Conservation (phyloP, 1,140 invertebrate species). For the Diorhabda carinulata region DNA sequence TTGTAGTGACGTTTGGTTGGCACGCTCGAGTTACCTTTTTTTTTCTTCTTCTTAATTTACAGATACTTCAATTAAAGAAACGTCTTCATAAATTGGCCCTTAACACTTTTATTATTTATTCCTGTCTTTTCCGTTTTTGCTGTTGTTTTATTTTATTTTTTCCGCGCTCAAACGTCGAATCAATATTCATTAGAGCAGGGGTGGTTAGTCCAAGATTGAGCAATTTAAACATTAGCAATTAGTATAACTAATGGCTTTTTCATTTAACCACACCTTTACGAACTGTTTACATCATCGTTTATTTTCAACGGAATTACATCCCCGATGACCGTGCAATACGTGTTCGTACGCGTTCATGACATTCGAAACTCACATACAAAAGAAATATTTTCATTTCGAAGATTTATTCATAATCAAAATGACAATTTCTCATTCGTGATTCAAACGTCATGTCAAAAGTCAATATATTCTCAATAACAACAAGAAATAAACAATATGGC, state of each 20-base stretch:
- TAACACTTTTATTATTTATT: conserved; percentile 35
- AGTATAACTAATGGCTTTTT: neutral
- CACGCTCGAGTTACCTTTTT: conserved; percentile 25
- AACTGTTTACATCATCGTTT: too few species aligned
- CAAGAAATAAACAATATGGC: too few species aligned
- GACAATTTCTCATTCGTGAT: too few species aligned
- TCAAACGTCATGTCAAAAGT: too few species aligned
- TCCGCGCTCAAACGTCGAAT: conserved; percentile 14
- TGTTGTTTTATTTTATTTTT: neutral
- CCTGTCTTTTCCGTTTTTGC: conserved; percentile 3
- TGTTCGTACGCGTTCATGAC: too few species aligned
- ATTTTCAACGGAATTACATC: too few species aligned
- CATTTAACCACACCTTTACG: too few species aligned
- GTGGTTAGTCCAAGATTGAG: conserved; percentile 1
- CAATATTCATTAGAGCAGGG: conserved; percentile 21
- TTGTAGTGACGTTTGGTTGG: conserved; percentile 38
- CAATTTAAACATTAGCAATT: conserved; percentile 8
- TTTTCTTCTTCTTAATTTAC: conserved; percentile 34
- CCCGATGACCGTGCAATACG: too few species aligned
- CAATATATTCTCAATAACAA: too few species aligned
- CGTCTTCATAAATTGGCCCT: conserved; percentile 36
- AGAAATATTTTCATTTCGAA: too few species aligned
- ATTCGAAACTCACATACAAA: too few species aligned
- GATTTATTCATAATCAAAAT: too few species aligned
- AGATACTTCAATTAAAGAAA: conserved; percentile 41